A percentile compares a stretch with the other conserved stretches of the same genome.
Conservation (phyloP, 2,888 invertebrate genomes). For the Zhuqinia jingwanae region DNA sequence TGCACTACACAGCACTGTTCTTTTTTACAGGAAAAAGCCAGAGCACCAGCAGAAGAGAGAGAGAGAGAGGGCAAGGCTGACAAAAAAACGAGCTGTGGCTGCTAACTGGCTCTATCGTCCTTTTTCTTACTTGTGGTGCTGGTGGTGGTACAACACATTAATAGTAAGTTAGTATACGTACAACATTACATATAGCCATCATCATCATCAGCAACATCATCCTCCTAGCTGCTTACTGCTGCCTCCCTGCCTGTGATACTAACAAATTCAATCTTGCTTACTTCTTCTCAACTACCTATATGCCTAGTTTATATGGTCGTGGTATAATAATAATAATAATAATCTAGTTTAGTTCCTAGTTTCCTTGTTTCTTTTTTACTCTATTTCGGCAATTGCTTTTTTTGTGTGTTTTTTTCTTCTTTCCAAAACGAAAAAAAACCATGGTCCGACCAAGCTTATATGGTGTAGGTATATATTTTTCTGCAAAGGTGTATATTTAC, state of each 20-base stretch:
- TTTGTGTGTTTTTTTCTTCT: neutral
- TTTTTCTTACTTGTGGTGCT: conserved; percentile 21
- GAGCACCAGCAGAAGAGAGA: neutral
- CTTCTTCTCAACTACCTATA: conserved; percentile 16
- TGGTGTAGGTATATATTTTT: conserved; percentile 21
- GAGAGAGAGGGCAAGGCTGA: conserved; percentile 41
- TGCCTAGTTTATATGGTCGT: neutral
- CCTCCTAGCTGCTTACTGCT: neutral
- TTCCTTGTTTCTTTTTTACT: conserved; percentile 27
- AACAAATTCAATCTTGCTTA: conserved; percentile 57
- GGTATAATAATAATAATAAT: neutral
- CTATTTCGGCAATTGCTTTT: neutral
- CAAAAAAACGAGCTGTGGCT: conserved; percentile 57
- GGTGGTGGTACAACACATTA: conserved; percentile 24
- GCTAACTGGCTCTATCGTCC: conserved; percentile 51
- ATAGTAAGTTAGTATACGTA: conserved; percentile 33
- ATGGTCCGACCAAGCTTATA: too few species aligned
- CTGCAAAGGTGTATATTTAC: neutral
- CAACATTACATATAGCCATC: conserved; percentile 22
- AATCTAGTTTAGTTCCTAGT: conserved; percentile 21
- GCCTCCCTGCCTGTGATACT: neutral
- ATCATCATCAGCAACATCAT: conserved; percentile 1
- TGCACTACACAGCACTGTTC: neutral
- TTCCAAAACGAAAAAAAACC: conserved; percentile 9
- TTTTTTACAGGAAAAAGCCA: conserved; percentile 35